A percentile compares a stretch with the other conserved stretches of the same genome.
These are phyloP conservation scores for Beaufortia kweichowensis DNA, from an alignment of 2,113 vertebrate species.

Conservation along the genomic window DNA sequence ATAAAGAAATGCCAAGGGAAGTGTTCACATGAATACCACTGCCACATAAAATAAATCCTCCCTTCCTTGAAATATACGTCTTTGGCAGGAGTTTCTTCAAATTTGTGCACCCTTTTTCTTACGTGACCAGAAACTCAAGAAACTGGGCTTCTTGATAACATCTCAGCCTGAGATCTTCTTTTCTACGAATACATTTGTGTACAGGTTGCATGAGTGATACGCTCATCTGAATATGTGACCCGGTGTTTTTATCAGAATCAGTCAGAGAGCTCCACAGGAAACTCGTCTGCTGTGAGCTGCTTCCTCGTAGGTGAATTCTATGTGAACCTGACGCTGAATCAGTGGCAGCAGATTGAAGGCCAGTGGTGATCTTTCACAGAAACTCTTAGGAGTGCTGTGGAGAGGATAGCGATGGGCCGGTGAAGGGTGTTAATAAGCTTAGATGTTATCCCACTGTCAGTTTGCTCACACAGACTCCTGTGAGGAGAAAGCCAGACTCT, in stretches of 20 bases:
- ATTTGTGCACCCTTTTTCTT: conserved; percentile 16
- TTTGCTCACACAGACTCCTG: conserved; percentile 2
- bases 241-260: not conserved
- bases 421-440: conserved; percentile 47
- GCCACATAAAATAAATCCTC: conserved; percentile 30
- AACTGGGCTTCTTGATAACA: not conserved
- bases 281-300: not conserved
- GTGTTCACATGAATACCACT: conserved; percentile 8
- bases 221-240: not conserved
- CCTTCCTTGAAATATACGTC: not conserved
- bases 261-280: not conserved
- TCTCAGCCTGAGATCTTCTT: not conserved
- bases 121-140: not conserved
- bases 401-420: conserved; percentile 27
- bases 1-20: conserved; percentile 2
- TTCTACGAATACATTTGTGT: conserved; percentile 4
- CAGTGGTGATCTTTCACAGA: conserved; percentile 34
- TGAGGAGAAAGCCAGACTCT: conserved; percentile 26
- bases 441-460: conserved; percentile 41
- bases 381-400: conserved; percentile 28
- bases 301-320: not conserved
- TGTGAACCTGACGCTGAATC: conserved; percentile 3
- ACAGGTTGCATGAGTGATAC: not conserved
- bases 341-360: not conserved
- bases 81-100: not conserved